A percentile compares a stretch with the other conserved stretches of the same genome.
phyloP scores from a whole-genome alignment of 2,888 invertebrate species.

The Keiferia lycopersicella region DNA sequence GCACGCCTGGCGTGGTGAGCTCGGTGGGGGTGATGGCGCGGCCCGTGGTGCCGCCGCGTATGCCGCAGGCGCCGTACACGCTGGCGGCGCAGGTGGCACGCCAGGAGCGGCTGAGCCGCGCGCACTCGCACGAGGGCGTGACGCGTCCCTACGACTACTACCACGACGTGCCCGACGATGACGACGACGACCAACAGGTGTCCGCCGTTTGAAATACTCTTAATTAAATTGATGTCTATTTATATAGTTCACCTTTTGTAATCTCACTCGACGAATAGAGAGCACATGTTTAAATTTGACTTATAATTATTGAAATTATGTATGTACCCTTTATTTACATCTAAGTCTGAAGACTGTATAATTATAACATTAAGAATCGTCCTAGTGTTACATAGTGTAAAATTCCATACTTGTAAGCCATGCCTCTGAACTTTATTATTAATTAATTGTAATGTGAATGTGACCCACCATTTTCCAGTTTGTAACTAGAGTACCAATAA shows the following conservation, averaged over 20 bases:
- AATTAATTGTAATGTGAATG: slow-evolving; percentile 61
- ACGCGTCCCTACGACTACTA: slow-evolving; percentile 88
- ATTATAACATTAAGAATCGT: slow-evolving; percentile 69
- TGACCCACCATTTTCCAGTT: slow-evolving; percentile 81
- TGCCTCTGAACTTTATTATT: slow-evolving; percentile 64
- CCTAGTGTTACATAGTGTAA: slow-evolving; percentile 78
- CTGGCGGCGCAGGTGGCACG: slow-evolving; percentile 93
- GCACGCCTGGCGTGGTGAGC: slow-evolving; percentile 88
- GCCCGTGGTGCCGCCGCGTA: slow-evolving; percentile 85
- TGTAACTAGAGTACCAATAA: slow-evolving; percentile 71
- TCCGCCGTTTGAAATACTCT: slow-evolving; percentile 77
- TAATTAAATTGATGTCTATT: slow-evolving; percentile 62
- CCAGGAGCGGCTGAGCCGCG: slow-evolving; percentile 89
- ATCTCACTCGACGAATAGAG: slow-evolving; percentile 78
- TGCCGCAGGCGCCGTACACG: slow-evolving; percentile 91
- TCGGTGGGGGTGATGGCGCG: slow-evolving; percentile 70
- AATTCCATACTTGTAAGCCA: slow-evolving; percentile 69
- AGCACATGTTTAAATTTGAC: slow-evolving; percentile 73
- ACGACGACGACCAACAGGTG: slow-evolving; percentile 78
- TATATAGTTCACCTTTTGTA: slow-evolving; percentile 71
- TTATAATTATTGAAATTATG: slow-evolving; percentile 61
- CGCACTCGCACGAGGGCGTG: slow-evolving; percentile 93
- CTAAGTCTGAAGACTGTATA: slow-evolving; percentile 81
- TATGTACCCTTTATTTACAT: slow-evolving; percentile 74
- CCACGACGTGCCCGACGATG: slow-evolving; percentile 74